Percentiles rank a stretch among this genome's conserved stretches.
phyloP scores from a whole-genome alignment of 2,888 invertebrate genomes.

The Platerodrilus igneus region DNA sequence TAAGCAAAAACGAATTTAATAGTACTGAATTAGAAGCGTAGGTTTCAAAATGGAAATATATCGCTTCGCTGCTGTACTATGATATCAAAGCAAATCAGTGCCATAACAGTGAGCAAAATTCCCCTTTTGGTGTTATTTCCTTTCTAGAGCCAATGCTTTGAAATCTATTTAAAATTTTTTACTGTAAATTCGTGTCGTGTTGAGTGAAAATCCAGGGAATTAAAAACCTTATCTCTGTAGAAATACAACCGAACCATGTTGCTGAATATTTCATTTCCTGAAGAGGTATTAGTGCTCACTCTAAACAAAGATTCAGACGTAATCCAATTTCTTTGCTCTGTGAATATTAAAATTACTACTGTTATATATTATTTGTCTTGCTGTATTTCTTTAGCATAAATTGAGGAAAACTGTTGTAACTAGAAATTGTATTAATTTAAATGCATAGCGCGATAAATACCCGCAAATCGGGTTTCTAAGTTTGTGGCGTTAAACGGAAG shows the following conservation, averaged over 20 bases:
- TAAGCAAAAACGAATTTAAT: no score
- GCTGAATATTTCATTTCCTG: conserved; percentile 41
- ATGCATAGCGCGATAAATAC: conserved; percentile 13
- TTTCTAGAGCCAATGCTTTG: no score
- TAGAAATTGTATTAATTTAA: conserved; percentile 15
- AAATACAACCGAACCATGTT: conserved; percentile 27
- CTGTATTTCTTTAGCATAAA: conserved; percentile 21
- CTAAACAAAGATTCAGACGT: conserved; percentile 39
- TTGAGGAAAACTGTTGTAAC: conserved; percentile 13
- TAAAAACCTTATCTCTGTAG: conserved; percentile 26
- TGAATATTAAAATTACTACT: conserved; percentile 36
- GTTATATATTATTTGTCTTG: conserved; percentile 37
- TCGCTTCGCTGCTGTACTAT: no score
- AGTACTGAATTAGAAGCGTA: no score
- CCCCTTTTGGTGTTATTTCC: no score
- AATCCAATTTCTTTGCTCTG: conserved; percentile 39
- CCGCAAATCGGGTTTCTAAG: no score
- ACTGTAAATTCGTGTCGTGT: conserved; percentile 26
- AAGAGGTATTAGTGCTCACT: conserved; percentile 33
- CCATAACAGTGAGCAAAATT: no score
- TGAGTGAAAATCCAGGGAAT: conserved; percentile 29
- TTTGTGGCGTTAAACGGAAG: no score
- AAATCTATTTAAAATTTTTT: conserved; percentile 26
- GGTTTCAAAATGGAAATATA: no score
- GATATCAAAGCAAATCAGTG: no score